A percentile compares a stretch with the other conserved stretches of the same genome.
Conservation (phyloP, 1,140 invertebrate genomes). For the Protaetia brevitarsis region DNA sequence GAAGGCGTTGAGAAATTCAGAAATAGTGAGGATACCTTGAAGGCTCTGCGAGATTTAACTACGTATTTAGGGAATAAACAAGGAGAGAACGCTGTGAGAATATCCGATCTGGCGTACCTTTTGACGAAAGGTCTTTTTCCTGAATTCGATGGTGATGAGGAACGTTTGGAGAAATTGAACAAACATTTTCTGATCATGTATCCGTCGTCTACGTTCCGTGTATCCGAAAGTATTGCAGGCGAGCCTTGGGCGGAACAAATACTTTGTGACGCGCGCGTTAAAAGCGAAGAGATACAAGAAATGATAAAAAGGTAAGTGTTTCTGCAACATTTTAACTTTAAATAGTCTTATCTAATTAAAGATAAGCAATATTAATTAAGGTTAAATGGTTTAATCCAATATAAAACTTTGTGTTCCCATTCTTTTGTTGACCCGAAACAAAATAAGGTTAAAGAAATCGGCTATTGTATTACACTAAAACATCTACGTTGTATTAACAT, state of each 20-base stretch:
- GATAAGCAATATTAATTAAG: no score
- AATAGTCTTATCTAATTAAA: no score
- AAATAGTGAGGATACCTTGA: not conserved
- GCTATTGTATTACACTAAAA: no score
- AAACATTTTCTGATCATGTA: constrained; percentile 40
- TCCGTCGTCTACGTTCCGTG: constrained; percentile 21
- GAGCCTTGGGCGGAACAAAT: not conserved
- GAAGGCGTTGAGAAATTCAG: not conserved
- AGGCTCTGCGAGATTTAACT: not conserved
- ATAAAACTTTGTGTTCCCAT: no score
- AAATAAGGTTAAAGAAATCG: no score
- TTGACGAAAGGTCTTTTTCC: constrained; percentile 33
- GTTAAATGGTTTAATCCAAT: no score
- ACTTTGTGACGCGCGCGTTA: not conserved
- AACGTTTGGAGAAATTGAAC: constrained; percentile 33
- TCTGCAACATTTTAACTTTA: no score
- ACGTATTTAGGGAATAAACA: constrained; percentile 2
- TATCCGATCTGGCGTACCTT: constrained; percentile 33
- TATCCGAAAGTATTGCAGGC: not conserved
- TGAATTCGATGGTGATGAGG: constrained; percentile 31
- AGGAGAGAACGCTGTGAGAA: not conserved
- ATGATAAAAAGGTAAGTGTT: constrained; percentile 29
- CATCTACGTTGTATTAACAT: no score
- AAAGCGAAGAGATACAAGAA: constrained; percentile 16
- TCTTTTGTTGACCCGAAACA: no score